These are phyloP conservation scores for Bombus cullumanus DNA, from an alignment of 1,140 invertebrate species.

Conservation along the genomic window DNA sequence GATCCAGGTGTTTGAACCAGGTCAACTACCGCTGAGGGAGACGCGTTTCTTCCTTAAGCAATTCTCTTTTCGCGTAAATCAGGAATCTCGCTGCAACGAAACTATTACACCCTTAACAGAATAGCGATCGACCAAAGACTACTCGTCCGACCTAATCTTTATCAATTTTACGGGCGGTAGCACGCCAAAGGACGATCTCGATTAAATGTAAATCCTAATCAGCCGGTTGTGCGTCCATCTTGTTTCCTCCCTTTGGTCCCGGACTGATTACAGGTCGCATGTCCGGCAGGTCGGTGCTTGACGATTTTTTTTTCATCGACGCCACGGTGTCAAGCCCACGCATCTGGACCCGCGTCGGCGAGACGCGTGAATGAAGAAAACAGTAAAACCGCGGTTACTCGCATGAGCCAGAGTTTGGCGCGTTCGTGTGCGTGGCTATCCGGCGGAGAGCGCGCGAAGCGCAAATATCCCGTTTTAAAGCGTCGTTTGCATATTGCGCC, in stretches of 20 bases:
- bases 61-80: neutral
- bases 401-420: neutral
- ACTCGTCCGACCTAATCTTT: constrained; percentile 12
- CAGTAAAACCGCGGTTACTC: constrained; percentile 48
- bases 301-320: constrained; percentile 28
- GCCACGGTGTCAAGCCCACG: neutral
- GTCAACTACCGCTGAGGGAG: neutral
- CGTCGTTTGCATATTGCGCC: constrained; percentile 75
- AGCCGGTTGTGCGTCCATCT: neutral
- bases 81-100: neutral
- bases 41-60: neutral
- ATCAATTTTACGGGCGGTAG: constrained; percentile 32
- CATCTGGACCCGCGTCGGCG: too few relatives aligned
- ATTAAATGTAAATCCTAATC: constrained; percentile 48
- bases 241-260: constrained; percentile 3
- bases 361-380: constrained; percentile 56
- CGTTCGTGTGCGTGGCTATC: constrained; percentile 18
- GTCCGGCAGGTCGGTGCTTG: neutral
- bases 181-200: neutral
- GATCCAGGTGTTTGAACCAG: neutral
- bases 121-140: neutral
- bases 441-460: constrained; percentile 59
- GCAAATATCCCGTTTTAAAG: constrained; percentile 80
- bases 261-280: constrained; percentile 43
- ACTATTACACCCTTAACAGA: neutral